Conservation (phyloP, 2,113 vertebrate species). For the Bos taurus region DNA sequence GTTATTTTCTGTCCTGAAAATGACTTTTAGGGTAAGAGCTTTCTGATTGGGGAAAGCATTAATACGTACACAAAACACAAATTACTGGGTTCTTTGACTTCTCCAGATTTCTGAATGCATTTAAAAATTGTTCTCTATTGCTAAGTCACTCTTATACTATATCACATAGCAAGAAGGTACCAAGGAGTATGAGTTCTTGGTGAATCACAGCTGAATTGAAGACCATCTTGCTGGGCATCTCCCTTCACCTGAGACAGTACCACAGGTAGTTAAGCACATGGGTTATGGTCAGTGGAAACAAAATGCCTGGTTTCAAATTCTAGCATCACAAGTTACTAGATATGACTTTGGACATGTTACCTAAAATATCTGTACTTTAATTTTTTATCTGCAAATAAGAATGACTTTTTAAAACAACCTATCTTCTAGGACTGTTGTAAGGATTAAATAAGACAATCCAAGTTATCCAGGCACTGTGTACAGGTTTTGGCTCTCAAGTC, state of each 20-base stretch:
- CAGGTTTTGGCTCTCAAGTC: background rate
- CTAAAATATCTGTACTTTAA: background rate
- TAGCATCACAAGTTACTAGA: background rate
- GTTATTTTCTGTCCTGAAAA: background rate
- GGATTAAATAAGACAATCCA: background rate
- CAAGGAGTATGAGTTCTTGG: background rate
- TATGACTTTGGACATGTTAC: background rate
- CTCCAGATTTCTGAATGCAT: background rate
- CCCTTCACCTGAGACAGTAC: background rate
- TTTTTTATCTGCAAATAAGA: background rate
- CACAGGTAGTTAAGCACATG: too few relatives aligned
- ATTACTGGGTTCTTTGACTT: background rate
- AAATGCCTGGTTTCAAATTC: background rate
- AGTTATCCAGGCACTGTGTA: background rate
- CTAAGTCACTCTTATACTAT: background rate
- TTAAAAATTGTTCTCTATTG: background rate
- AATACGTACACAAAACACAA: background rate
- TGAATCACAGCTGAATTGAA: background rate
- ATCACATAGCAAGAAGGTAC: background rate
- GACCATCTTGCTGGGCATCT: background rate
- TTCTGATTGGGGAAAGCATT: background rate
- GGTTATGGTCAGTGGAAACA: background rate
- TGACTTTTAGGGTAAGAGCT: background rate
- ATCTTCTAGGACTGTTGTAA: background rate
- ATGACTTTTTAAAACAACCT: background rate